Percentiles rank a stretch among this genome's conserved stretches.
These are phyloP conservation scores for Drosophila seclusa DNA, from an alignment of 2,888 invertebrate species.

Conservation along the genomic window DNA sequence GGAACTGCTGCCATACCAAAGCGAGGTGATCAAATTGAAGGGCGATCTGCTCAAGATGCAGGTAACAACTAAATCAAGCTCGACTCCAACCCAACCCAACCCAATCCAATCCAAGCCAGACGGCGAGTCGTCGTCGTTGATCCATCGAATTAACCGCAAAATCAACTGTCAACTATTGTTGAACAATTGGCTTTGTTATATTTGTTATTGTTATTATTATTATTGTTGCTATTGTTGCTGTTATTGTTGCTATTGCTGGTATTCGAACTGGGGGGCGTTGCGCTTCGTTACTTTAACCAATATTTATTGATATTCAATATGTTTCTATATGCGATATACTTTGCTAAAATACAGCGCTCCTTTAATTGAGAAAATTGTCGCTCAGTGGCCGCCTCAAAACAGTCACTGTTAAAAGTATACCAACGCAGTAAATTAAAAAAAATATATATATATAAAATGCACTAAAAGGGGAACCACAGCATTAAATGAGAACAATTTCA, in stretches of 20 bases:
- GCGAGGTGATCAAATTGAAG: slow-evolving; percentile 89
- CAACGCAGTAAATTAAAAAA: neutral
- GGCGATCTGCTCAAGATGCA: slow-evolving; percentile 90
- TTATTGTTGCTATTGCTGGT: slow-evolving; percentile 2
- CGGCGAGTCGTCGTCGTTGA: slow-evolving; percentile 8
- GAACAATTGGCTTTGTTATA: slow-evolving; percentile 31
- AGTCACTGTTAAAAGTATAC: slow-evolving; percentile 23
- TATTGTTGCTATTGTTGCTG: slow-evolving; percentile 23
- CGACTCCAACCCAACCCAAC: neutral
- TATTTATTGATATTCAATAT: slow-evolving; percentile 70
- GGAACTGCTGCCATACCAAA: slow-evolving; percentile 88
- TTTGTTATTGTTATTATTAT: slow-evolving; percentile 14
- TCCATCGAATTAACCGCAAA: slow-evolving; percentile 36
- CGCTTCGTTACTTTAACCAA: slow-evolving; percentile 69
- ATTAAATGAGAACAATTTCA: neutral
- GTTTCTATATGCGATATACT: slow-evolving; percentile 45
- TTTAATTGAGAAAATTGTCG: slow-evolving; percentile 47
- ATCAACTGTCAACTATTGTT: slow-evolving; percentile 38
- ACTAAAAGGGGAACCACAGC: neutral
- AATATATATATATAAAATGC: neutral
- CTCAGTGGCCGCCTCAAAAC: slow-evolving; percentile 3
- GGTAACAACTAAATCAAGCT: slow-evolving; percentile 84
- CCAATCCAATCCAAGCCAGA: slow-evolving; percentile 9
- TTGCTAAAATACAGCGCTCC: slow-evolving; percentile 27
- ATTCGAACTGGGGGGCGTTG: slow-evolving; percentile 52